These are phyloP conservation scores for Danio rerio DNA, from an alignment of 2,113 vertebrate genomes.

Conservation along the genomic window GRCz12tu NC_133182.1:37862501-37863000, in stretches of 20 bases:
- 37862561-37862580: constrained; percentile 64
- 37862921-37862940: not conserved
- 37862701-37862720: constrained; percentile 63
- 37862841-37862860: constrained; percentile 16
- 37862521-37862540: constrained; percentile 44
- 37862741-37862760: constrained; percentile 37
- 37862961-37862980: not conserved
- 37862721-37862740: constrained; percentile 36
- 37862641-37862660: constrained; percentile 74
- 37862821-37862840: constrained; percentile 1
- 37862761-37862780: constrained; percentile 36
- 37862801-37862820: constrained; percentile 29
- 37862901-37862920: not conserved
- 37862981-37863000: not conserved
- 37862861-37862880: constrained; percentile 30
- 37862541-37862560: constrained; percentile 55
- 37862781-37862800: constrained; percentile 27
- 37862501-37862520: not conserved
- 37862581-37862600: constrained; percentile 76
- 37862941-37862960: not conserved
- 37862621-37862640: constrained; percentile 66
- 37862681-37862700: constrained; percentile 25
- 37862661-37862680: constrained; percentile 13
- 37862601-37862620: constrained; percentile 63
- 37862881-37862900: not conserved